Evolutionary conservation across 1,140 invertebrate genomes (phyloP).

Genomic region (Drosophila willistoni): DNA sequence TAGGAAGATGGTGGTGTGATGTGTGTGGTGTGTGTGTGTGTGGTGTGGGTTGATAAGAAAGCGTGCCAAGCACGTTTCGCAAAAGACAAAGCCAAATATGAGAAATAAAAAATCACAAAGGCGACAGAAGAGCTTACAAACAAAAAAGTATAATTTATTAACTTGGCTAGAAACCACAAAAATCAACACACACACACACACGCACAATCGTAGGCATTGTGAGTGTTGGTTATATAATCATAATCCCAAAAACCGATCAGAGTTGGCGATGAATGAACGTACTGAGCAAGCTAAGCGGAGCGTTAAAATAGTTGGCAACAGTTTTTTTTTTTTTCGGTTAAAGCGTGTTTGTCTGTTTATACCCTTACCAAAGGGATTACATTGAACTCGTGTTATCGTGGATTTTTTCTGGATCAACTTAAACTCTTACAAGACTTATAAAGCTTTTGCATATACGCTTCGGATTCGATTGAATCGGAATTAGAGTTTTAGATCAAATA

Average conservation of each 20-base stretch:
- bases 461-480: too few species aligned
- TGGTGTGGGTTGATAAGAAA: conserved; percentile 39
- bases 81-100: conserved; percentile 38
- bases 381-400: too few species aligned
- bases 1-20: too few species aligned
- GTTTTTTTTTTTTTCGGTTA: conserved; percentile 38
- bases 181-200: conserved; percentile 8
- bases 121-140: neutral
- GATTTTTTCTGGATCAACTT: too few species aligned
- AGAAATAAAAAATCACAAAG: conserved; percentile 30
- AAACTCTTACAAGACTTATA: too few species aligned
- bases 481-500: too few species aligned
- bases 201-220: conserved; percentile 24
- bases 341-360: conserved; percentile 22
- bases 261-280: conserved; percentile 6
- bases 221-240: conserved; percentile 59
- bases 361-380: too few species aligned
- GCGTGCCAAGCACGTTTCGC: conserved; percentile 75
- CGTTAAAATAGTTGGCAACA: conserved; percentile 62
- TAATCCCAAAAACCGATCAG: conserved; percentile 4
- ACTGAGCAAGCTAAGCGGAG: conserved; percentile 44
- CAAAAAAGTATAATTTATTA: conserved; percentile 8
- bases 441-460: too few species aligned
- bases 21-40: neutral
- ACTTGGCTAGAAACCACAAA: conserved; percentile 39